Evolutionary conservation across 2,797 vertebrate genomes (phyloP).

Genomic region (Sciurus vulgaris): DNA sequence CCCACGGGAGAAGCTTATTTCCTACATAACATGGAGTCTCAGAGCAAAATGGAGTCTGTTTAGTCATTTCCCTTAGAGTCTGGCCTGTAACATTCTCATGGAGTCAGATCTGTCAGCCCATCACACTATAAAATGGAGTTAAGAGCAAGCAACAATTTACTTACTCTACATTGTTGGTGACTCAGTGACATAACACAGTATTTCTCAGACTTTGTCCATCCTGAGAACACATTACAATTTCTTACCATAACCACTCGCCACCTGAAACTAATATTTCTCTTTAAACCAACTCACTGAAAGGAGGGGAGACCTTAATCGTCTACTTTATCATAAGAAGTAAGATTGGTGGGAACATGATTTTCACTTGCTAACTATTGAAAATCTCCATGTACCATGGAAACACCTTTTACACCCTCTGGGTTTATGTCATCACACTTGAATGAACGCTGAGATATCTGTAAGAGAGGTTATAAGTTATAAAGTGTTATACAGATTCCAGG

Average conservation of each 20-base stretch:
- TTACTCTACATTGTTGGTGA: background rate
- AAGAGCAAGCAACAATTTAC: background rate
- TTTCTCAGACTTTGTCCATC: background rate
- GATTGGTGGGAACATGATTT: constrained; percentile 45
- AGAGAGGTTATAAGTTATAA: constrained; percentile 8
- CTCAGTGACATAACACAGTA: background rate
- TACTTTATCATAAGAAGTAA: constrained; percentile 23
- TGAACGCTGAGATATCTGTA: constrained; percentile 29
- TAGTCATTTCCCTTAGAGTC: too few species aligned
- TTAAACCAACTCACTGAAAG: constrained; percentile 45
- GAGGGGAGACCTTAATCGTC: background rate
- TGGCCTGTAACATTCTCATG: too few species aligned
- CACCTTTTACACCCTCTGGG: background rate
- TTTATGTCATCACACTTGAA: background rate
- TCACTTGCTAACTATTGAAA: constrained; percentile 67
- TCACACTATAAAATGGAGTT: background rate
- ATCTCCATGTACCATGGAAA: background rate
- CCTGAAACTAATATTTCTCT: constrained; percentile 50
- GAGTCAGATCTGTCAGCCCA: too few species aligned
- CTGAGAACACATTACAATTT: constrained; percentile 4
- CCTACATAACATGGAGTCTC: too few species aligned
- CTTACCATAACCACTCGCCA: background rate
- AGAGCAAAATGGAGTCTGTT: too few species aligned
- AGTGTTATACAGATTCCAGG: background rate
- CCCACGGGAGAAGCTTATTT: too few species aligned